Base-by-base conservation (phyloP, 2,113 vertebrate species). In the Fukomys damarensis region DNA sequence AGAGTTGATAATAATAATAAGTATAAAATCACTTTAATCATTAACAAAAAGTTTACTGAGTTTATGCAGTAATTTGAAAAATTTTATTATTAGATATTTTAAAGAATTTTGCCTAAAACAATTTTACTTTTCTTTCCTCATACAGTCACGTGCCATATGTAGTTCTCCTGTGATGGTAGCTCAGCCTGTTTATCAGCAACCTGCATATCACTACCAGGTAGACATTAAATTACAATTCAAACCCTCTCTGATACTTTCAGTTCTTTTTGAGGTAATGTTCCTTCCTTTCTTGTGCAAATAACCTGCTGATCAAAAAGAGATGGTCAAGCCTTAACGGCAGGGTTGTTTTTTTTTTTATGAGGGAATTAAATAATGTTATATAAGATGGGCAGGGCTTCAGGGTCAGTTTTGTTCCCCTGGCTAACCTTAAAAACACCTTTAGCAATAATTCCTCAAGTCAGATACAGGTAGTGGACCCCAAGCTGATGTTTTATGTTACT, bases 201-300 rank as follows among this genome's bases (percentile, higher is more conserved):
- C 98, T 97, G 91, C 98, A 0, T 98, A 98, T 87, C 98, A 98
- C 84, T 99, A 98, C 85, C 99, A 99, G 99, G 99, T 99, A 98
- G 97, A 66, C 97, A 52, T 94, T 94, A 59, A 79, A 66, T 94
- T 95, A 93, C 5, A 94, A 6, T 93, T 87, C 91, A 89, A 93
- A 93, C 96, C 12, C 12, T 89, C 32, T 92, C 63, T 94, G 92
- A 66, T 93, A 70, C 17, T 63, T 81, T 94, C 35, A 90, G 13
- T 93, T 19, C 16, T 91, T 88, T 94, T 91, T 61, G 7, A 10
- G 7, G 11, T 91, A 86, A 70, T 14, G 85, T 91, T 89, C 63
- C 76, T 87, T 83, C 82, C 59, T 92, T 92, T 92, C 80, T 94
- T 49, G 32, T 89, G 6, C 35, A 96, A 91, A 63, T 79, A 59